Percentiles rank a stretch among this genome's conserved stretches.
Evolutionary conservation across 1,140 invertebrate species (phyloP).

Genomic region (Mylabris phalerata): DNA sequence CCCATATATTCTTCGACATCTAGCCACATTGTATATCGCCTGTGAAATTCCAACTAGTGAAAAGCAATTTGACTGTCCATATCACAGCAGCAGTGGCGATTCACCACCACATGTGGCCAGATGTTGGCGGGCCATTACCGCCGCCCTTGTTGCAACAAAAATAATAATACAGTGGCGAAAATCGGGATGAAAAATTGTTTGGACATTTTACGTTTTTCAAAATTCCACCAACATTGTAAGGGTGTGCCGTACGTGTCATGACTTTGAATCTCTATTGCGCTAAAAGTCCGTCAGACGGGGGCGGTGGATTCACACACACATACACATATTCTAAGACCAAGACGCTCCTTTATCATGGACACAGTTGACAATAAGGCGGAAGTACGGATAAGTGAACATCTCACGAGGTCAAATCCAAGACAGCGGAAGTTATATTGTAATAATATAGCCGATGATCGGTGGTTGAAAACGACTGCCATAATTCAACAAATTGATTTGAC

Average conservation of each 20-base stretch:
- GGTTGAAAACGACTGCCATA: background rate
- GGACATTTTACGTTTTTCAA: constrained; percentile 37
- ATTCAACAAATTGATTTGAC: constrained; percentile 4
- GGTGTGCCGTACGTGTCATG: constrained; percentile 36
- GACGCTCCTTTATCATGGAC: constrained; percentile 4
- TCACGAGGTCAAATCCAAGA: constrained; percentile 23
- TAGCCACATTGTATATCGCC: too few species aligned
- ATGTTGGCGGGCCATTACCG: constrained; percentile 37
- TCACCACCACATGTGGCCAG: constrained; percentile 28
- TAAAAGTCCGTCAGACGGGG: background rate
- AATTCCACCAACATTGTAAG: constrained; percentile 26
- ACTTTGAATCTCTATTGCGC: constrained; percentile 10
- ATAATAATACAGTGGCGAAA: constrained; percentile 41
- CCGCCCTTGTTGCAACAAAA: constrained; percentile 23
- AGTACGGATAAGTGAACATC: constrained; percentile 30
- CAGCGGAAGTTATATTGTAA: constrained; percentile 23
- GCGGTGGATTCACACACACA: background rate
- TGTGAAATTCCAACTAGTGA: background rate
- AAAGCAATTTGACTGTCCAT: constrained; percentile 24
- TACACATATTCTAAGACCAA: background rate
- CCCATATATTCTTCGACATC: too few species aligned
- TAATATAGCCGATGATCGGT: constrained; percentile 18
- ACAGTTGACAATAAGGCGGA: constrained; percentile 18
- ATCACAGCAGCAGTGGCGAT: constrained; percentile 26
- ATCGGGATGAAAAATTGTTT: constrained; percentile 42